Base-by-base conservation (phyloP, 2,113 vertebrate genomes). In the Pseudorhombus dupliciocellatus region DNA sequence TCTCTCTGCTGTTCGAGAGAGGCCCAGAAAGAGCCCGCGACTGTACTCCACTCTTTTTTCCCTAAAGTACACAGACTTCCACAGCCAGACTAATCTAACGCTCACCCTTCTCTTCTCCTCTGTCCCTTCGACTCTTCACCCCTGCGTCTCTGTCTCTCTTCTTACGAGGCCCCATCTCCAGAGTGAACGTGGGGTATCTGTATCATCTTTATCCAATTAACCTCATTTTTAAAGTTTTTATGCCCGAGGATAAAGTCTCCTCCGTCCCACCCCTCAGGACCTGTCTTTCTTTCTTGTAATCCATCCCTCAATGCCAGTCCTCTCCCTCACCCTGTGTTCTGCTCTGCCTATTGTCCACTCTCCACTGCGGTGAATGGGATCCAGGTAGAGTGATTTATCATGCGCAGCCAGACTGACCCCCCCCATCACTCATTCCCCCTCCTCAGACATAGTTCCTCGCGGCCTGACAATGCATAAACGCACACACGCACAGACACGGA, bases 381-480 rank as follows among this genome's bases (percentile, higher is more conserved):
- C 69, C 73, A 80, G 84, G 81, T 88, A 28, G 28, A 74, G 55
- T 66, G 59, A 87, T 85, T 70, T 75, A 83, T 85, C 70, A 75
- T 37, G 50, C 69, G 25, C 31, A n/a, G 55, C 66, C 63, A n/a
- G 53, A 67, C 55, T 14, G 61, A 84, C 55, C 26, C 62, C 12
- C 46, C 46, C 20, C 46, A 15, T 5, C 28, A 30, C 15, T 52
- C 52, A 7, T 70, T 71, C 50, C 53, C 44, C 14, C 70, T 70
- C 40, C 50, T 66, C 51, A 21, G 22, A 64, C 60, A 20, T 37
- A 73, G n/a, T 75, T 75, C 53, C 70, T 64, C 67, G 53, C 25
- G 48, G 25, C 24, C 8, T 4, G 51, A 62, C 37, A 59, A 66
- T 50, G 46, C 46, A 26, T 25, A 15, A 51, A 25, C 1, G 0